Conservation (phyloP, 2,888 invertebrate genomes). For the Drosophila fulvimacula region DNA sequence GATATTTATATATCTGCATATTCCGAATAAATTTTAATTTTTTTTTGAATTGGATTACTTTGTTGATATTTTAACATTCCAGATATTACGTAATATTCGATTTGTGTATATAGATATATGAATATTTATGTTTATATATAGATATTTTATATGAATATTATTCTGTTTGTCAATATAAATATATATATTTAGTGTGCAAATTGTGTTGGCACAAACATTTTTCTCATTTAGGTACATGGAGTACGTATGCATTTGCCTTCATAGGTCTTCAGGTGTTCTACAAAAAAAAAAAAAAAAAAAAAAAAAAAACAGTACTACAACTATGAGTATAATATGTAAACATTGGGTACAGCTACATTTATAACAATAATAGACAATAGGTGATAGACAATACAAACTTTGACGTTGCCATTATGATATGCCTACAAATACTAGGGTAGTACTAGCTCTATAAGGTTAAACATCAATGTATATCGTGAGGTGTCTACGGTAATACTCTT, state of each 20-base stretch:
- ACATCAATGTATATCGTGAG: background rate
- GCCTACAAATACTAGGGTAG: constrained; percentile 9
- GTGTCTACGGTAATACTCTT: background rate
- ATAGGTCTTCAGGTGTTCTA: background rate
- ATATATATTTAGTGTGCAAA: constrained; percentile 14
- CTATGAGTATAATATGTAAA: background rate
- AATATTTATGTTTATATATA: constrained; percentile 9
- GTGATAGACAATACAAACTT: constrained; percentile 20
- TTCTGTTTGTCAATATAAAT: constrained; percentile 15
- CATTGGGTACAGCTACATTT: constrained; percentile 5
- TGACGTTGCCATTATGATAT: constrained; percentile 33
- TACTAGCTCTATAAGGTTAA: background rate
- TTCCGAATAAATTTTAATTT: background rate
- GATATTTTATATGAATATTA: constrained; percentile 9
- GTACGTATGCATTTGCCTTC: constrained; percentile 25
- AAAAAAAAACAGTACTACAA: constrained; percentile 2
- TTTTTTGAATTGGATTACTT: background rate
- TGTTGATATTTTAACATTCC: constrained; percentile 10
- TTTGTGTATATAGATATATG: constrained; percentile 16
- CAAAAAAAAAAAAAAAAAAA: constrained; percentile 2
- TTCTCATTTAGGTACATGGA: constrained; percentile 42
- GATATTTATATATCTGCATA: background rate
- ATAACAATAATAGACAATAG: constrained; percentile 14
- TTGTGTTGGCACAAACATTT: constrained; percentile 29
- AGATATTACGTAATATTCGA: constrained; percentile 23